Base-by-base conservation (phyloP, 2,113 vertebrate species). In the Ibidorhyncha struthersii region DNA sequence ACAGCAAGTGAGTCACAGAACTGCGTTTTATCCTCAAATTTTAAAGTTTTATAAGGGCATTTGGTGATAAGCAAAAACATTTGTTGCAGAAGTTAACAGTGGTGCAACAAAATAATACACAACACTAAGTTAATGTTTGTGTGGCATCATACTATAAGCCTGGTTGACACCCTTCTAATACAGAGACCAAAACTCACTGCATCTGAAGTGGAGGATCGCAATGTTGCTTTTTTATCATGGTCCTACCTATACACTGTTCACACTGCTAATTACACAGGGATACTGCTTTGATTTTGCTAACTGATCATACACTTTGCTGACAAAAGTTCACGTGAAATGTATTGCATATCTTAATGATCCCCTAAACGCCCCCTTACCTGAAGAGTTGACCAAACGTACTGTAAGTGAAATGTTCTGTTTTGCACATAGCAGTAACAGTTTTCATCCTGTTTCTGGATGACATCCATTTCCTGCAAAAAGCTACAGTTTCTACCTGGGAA, bases 401-500 rank as follows among this genome's bases (percentile, higher is more conserved):
- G 97, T 66, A 98, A 96, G 49, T 86, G 67, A 43, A 97, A 8
- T 15, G 89, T 97, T 87, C 91, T 90, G 78, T 98, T 94, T 58
- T 97, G 97, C 93, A 97, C 50, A 10, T 98, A 98, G 96, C 98
- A 98, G 18, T 97, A 98, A 86, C 98, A 98, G 69, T 53, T 47
- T 86, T 97, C 94, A 21, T 50, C 49, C 45, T 18, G 72, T 41
- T 86, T 82, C 76, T 87, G 69, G 53, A 98, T 95, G 21, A 96
- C 29, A 45, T 97, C 95, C 71, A 63, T 97, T 85, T 97, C 97
- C 76, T 98, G 96, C 94, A 98, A 53, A 84, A 80, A 8, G 73
- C 74, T 97, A 93, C 98, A 98, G 40, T 78, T 89, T 77, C 43
- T 18, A 94, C 84, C 98, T 98, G 90, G 29, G 69, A 18, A 66